These are phyloP conservation scores for Petrocephalus microphthalmus DNA, from an alignment of 2,113 vertebrate species.

Conservation along the genomic window DNA sequence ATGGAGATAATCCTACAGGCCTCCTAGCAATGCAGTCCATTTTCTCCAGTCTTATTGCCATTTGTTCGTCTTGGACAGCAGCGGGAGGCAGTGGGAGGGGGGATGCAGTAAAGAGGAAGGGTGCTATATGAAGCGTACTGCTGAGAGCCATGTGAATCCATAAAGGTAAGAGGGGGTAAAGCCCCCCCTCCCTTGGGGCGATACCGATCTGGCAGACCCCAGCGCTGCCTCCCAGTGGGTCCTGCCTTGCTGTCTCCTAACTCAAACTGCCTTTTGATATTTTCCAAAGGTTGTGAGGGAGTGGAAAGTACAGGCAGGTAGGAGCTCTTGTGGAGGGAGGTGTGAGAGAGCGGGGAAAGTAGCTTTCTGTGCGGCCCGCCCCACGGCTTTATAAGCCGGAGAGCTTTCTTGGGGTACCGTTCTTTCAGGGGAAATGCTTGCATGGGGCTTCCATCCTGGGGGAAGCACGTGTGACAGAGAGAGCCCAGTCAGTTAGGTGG, in stretches of 20 bases:
- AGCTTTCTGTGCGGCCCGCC: constrained; percentile 12
- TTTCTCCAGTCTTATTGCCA: constrained; percentile 26
- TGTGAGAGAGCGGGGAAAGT: constrained; percentile 17
- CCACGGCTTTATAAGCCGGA: constrained; percentile 18
- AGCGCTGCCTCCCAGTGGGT: neutral
- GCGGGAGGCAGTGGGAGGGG: neutral
- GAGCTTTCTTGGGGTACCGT: constrained; percentile 15
- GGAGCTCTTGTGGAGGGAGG: neutral
- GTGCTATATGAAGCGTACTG: constrained; percentile 19
- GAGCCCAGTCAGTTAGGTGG: constrained; percentile 26
- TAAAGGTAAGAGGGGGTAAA: constrained; percentile 34
- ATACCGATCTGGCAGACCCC: constrained; percentile 17
- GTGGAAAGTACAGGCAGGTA: neutral
- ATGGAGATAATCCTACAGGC: constrained; percentile 37
- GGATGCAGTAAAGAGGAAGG: constrained; percentile 3
- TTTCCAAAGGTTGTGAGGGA: constrained; percentile 33
- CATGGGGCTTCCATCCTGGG: neutral
- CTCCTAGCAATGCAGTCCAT: constrained; percentile 29
- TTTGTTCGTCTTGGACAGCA: constrained; percentile 12
- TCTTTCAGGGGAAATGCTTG: neutral
- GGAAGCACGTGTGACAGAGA: constrained; percentile 23
- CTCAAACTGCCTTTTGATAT: constrained; percentile 38
- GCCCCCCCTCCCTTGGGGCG: constrained; percentile 20
- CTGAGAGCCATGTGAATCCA: constrained; percentile 12
- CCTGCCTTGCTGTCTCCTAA: constrained; percentile 33